Conservation (phyloP, 2,113 vertebrate species). For the Typhlomys cinereus region DNA sequence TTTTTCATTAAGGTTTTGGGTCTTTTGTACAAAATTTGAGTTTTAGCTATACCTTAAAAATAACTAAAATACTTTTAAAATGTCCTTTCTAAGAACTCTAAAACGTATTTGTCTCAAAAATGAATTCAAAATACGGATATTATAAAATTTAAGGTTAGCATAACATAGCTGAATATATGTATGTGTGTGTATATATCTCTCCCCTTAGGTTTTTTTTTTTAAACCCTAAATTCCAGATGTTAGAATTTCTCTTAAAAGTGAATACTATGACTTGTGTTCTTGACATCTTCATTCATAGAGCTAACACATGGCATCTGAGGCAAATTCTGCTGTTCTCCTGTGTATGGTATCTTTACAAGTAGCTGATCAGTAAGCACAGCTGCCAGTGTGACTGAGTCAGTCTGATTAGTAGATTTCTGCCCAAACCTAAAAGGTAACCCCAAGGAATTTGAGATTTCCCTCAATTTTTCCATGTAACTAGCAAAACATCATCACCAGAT, state of each 20-base stretch:
- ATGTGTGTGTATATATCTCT: not conserved
- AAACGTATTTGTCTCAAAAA: slow-evolving; percentile 58
- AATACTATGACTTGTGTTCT: not conserved
- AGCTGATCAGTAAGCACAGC: not conserved
- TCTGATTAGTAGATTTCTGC: not conserved
- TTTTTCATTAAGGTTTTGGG: not conserved
- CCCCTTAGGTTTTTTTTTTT: slow-evolving; percentile 14
- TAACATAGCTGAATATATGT: not conserved
- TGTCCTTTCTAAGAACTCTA: not conserved
- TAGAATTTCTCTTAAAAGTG: slow-evolving; percentile 12
- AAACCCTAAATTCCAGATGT: not conserved
- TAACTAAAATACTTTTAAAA: slow-evolving; percentile 51
- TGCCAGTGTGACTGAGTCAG: not conserved
- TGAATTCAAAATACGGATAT: slow-evolving; percentile 52
- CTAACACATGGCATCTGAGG: not conserved
- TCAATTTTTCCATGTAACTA: slow-evolving; percentile 23
- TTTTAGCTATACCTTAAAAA: slow-evolving; percentile 19
- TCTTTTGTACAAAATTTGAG: not conserved
- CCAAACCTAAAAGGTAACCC: not conserved
- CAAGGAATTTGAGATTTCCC: not conserved
- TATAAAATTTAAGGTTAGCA: slow-evolving; percentile 48
- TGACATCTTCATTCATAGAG: slow-evolving; percentile 57
- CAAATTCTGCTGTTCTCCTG: not conserved
- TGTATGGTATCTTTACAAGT: not conserved
- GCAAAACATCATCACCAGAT: slow-evolving; percentile 47